Evolutionary conservation across 2,888 invertebrate genomes (phyloP).

Genomic region (Pseudoips prasinana): DNA sequence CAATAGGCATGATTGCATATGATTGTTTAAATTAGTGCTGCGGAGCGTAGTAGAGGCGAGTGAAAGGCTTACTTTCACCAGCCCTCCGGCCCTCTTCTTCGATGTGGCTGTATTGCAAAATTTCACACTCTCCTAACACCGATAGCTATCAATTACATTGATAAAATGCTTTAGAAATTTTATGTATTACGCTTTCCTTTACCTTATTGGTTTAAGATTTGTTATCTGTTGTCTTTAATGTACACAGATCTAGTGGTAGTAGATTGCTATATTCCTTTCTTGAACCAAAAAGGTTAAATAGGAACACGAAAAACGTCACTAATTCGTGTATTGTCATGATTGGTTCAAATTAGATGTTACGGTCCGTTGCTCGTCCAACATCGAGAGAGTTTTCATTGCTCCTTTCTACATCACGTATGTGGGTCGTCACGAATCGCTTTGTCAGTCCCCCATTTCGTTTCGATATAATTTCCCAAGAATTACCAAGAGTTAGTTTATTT

Average conservation of each 20-base stretch:
- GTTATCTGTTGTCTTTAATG: slow-evolving; percentile 16
- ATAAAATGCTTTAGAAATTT: slow-evolving; percentile 58
- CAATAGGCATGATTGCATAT: slow-evolving; percentile 55
- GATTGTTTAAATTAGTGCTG: slow-evolving; percentile 65
- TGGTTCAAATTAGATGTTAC: slow-evolving; percentile 42
- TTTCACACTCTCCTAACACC: slow-evolving; percentile 66
- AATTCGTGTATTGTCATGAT: slow-evolving; percentile 26
- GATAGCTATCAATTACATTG: slow-evolving; percentile 64
- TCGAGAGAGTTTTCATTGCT: slow-evolving; percentile 52
- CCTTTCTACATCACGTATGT: slow-evolving; percentile 57
- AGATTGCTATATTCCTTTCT: not conserved
- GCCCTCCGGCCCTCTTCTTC: slow-evolving; percentile 71
- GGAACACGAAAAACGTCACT: not conserved
- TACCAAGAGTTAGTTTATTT: slow-evolving; percentile 11
- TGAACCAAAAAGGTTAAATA: not conserved
- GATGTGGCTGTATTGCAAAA: slow-evolving; percentile 67
- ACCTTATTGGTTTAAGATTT: slow-evolving; percentile 17
- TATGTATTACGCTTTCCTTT: slow-evolving; percentile 46
- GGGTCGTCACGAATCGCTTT: slow-evolving; percentile 65
- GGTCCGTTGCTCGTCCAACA: slow-evolving; percentile 55
- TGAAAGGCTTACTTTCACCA: slow-evolving; percentile 79
- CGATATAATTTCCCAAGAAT: slow-evolving; percentile 30
- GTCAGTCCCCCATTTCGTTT: slow-evolving; percentile 53
- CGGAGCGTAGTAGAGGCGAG: slow-evolving; percentile 54
- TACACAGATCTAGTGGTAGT: slow-evolving; percentile 5